Evolutionary conservation across 2,113 vertebrate genomes (phyloP).

Genomic region (Pelvicachromis taeniatus): DNA sequence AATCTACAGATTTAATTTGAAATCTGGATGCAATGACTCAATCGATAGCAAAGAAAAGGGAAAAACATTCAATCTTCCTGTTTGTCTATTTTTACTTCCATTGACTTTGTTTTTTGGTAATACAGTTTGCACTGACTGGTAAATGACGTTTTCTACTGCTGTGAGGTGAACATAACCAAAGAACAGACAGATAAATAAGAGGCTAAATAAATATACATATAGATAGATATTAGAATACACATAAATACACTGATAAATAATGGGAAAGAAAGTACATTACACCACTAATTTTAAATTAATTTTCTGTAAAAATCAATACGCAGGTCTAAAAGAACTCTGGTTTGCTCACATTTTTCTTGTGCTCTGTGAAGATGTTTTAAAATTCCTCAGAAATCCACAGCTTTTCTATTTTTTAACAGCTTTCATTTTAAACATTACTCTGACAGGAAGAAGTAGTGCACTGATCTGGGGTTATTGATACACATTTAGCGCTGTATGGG

Average conservation of each 20-base stretch:
- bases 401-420: not conserved
- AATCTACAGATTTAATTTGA: slow-evolving; percentile 26
- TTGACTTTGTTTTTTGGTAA: not conserved
- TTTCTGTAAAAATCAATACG: too few species aligned
- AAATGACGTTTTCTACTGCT: not conserved
- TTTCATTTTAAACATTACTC: not conserved
- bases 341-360: not conserved
- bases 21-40: not conserved
- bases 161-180: not conserved
- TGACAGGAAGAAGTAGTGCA: not conserved
- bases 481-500: not conserved
- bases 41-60: not conserved
- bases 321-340: not conserved
- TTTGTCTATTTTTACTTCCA: not conserved
- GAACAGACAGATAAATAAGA: not conserved
- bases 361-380: not conserved
- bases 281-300: too few species aligned
- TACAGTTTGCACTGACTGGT: not conserved
- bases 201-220: accelerated
- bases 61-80: not conserved
- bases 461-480: not conserved
- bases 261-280: too few species aligned
- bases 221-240: too few species aligned
- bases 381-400: not conserved
- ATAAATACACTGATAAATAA: too few species aligned